A percentile compares a stretch with the other conserved stretches of the same genome.
Conservation (phyloP, 2,113 vertebrate species). For the Lonchura striata region DNA sequence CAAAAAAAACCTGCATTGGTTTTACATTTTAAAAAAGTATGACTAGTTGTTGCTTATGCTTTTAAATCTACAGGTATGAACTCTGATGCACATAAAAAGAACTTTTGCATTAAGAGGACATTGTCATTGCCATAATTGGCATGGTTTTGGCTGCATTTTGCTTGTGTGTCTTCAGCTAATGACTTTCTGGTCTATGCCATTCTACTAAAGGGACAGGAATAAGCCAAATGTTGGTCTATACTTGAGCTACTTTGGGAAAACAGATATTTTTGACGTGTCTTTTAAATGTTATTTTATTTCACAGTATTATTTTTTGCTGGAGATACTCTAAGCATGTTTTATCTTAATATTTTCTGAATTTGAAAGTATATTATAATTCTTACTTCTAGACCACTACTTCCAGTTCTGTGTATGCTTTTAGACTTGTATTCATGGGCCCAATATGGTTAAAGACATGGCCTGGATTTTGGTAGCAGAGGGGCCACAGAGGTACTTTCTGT, state of each 20-base stretch:
- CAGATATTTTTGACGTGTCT: neutral
- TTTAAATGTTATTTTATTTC: neutral
- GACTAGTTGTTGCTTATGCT: rapidly evolving
- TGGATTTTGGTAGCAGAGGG: rapidly evolving
- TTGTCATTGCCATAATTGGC: neutral
- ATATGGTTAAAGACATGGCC: neutral
- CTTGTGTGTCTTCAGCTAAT: neutral
- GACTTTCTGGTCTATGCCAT: neutral
- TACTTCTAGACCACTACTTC: neutral
- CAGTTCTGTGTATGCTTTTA: neutral
- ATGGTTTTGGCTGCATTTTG: neutral
- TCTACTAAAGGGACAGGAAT: neutral
- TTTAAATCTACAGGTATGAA: neutral
- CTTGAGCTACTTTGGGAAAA: neutral
- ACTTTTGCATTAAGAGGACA: neutral
- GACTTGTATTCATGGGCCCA: neutral
- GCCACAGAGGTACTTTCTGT: neutral
- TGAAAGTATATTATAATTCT: neutral
- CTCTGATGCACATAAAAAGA: neutral
- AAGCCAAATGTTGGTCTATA: neutral
- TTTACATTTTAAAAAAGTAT: neutral
- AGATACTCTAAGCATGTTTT: neutral
- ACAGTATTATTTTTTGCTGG: neutral
- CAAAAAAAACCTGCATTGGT: rapidly evolving
- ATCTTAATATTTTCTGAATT: neutral